Percentiles rank a stretch among this genome's conserved stretches.
These are phyloP conservation scores for Cossypha caffra DNA, from an alignment of 2,797 vertebrate species.

Conservation along the genomic window DNA sequence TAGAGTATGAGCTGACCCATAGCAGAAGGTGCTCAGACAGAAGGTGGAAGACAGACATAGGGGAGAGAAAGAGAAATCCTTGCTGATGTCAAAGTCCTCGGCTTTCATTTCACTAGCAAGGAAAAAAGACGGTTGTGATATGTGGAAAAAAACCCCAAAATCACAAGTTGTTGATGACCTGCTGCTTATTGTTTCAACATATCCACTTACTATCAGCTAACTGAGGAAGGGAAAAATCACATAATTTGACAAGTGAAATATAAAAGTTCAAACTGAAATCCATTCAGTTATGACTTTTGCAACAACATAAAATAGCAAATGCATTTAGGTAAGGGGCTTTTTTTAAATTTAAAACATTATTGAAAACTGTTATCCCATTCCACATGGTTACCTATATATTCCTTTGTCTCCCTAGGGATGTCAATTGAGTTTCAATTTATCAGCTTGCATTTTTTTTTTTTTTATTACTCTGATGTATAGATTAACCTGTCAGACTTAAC, in stretches of 20 bases:
- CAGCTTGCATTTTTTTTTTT: neutral
- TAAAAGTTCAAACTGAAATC: neutral
- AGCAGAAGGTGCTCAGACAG: neutral
- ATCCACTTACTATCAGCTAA: neutral
- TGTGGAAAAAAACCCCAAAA: neutral
- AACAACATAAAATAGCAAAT: neutral
- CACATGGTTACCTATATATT: neutral
- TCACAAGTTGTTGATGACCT: neutral
- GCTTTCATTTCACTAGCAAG: neutral
- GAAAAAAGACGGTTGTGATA: neutral
- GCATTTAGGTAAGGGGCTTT: neutral
- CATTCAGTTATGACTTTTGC: neutral
- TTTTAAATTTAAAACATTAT: neutral
- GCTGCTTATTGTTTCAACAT: neutral
- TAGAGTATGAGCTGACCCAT: neutral
- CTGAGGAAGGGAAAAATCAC: neutral
- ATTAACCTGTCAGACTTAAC: conserved; percentile 20
- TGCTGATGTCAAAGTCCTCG: neutral
- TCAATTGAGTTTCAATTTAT: neutral
- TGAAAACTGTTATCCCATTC: neutral
- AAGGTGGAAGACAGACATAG: neutral
- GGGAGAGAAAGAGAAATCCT: neutral
- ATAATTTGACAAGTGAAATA: neutral
- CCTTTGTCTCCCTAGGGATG: neutral
- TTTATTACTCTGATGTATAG: neutral